Evolutionary conservation across 2,888 invertebrate genomes (phyloP), one percentile per base, ranked within the genome.

Genomic region (Synanthedon formicaeformis): DNA sequence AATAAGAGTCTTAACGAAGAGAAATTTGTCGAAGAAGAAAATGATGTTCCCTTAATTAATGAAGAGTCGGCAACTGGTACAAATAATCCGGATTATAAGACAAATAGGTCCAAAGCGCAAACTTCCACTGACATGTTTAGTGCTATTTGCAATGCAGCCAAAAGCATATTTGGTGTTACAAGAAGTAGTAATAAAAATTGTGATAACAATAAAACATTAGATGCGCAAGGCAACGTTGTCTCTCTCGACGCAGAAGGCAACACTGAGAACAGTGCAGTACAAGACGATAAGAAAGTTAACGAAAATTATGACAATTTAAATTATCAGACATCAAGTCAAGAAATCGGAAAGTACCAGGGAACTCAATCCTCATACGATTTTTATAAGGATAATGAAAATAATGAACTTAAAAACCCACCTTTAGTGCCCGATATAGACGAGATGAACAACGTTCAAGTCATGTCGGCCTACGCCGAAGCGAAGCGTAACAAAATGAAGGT

Each of bases 281-380:
- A 60, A 6, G 66, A 63, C n/a, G 67, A 69, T 53, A 80, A 75
- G 1, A 66, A 79, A 50, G 59, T 83, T 50, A 65, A 82, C 45
- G 59, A 67, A 6, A 58, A 56, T 0, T 65, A 66, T 40, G 80
- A 81, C 56, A 82, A 83, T 58, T 52, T 72, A 55, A 69, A 75
- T 53, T 88, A 72, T 60, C 61, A 78, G 8, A 68, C 74, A 56
- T 79, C 73, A 51, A 87, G 81, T 60, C 78, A 85, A 55, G 83
- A 82, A 59, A 84, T 84, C 2, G 62, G 77, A 1, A 78, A 88
- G 53, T 89, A 89, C 66, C 81, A 85, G 51, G 87, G 81, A 2
- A 71, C 77, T 56, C 69, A 58, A 0, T 34, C 34, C 2, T 34
- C 10, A 34, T 34, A 34, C 34, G 8, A 34, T 6, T 34, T 34